A percentile compares a stretch with the other conserved stretches of the same genome.
phyloP scores from a whole-genome alignment of 2,113 vertebrate genomes.

The Scatophagus argus region DNA sequence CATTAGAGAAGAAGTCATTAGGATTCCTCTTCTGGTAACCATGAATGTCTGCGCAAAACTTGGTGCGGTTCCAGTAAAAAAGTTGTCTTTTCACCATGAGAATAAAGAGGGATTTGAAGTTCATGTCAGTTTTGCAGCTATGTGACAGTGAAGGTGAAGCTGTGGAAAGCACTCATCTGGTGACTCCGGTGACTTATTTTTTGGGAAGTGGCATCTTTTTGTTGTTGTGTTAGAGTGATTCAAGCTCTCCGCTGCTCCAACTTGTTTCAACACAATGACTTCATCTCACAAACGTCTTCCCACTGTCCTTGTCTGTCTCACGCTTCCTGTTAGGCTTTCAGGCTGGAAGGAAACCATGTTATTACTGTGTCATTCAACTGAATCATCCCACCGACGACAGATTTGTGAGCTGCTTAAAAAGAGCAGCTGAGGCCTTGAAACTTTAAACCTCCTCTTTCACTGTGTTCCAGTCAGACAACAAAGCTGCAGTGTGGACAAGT shows the following conservation, averaged over 20 bases:
- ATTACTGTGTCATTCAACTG: conserved; percentile 64
- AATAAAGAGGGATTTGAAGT: too few relatives aligned
- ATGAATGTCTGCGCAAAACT: too few relatives aligned
- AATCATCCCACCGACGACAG: conserved; percentile 53
- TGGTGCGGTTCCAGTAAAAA: too few relatives aligned
- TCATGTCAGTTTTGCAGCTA: too few relatives aligned
- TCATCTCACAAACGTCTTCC: conserved; percentile 63
- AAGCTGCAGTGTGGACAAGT: conserved; percentile 35
- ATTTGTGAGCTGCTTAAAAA: conserved; percentile 31
- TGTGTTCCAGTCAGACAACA: conserved; percentile 21
- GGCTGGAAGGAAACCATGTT: conserved; percentile 47
- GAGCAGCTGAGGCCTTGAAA: conserved; percentile 39
- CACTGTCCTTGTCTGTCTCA: conserved; percentile 25
- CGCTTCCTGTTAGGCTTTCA: conserved; percentile 18
- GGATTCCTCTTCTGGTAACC: too few relatives aligned
- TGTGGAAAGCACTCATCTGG: not conserved
- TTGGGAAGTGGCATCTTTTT: conserved; percentile 41
- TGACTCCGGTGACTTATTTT: not conserved
- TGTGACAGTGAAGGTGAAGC: too few relatives aligned
- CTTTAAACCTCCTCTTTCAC: conserved; percentile 28
- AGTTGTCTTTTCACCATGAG: too few relatives aligned
- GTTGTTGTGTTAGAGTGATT: conserved; percentile 35
- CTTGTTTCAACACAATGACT: conserved; percentile 67
- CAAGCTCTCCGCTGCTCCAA: conserved; percentile 18
- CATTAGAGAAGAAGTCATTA: too few relatives aligned